Percentiles rank a stretch among this genome's conserved stretches.
phyloP scores from a whole-genome alignment of 2,888 invertebrate species.

The Idaea straminata region DNA sequence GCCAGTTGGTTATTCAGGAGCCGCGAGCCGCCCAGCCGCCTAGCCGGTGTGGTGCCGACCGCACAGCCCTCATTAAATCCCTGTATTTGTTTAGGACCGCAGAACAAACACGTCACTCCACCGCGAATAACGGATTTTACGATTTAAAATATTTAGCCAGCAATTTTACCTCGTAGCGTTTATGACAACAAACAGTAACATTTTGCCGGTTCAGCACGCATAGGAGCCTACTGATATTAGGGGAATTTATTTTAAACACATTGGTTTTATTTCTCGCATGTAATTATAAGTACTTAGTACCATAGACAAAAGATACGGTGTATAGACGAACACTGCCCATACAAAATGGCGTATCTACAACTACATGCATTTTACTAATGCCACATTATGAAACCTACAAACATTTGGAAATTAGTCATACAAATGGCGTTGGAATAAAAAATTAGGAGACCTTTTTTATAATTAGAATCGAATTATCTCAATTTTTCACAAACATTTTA shows the following conservation, averaged over 20 bases:
- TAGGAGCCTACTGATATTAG: constrained; percentile 19
- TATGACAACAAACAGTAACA: constrained; percentile 64
- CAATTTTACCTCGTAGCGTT: constrained; percentile 62
- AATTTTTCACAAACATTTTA: too few species aligned
- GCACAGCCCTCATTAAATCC: constrained; percentile 69
- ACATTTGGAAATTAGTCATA: too few species aligned
- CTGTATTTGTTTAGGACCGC: constrained; percentile 74
- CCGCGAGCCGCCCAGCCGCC: background rate
- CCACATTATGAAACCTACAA: too few species aligned
- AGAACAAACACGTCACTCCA: constrained; percentile 67
- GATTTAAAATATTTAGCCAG: constrained; percentile 72
- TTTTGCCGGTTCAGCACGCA: constrained; percentile 44
- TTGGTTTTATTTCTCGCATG: background rate
- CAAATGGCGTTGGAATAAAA: too few species aligned
- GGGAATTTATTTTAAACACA: constrained; percentile 2
- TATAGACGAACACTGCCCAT: too few species aligned
- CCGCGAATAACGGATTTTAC: constrained; percentile 69
- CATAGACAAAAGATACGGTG: too few species aligned
- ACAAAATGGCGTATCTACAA: too few species aligned
- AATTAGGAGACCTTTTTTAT: too few species aligned
- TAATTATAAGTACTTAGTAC: background rate
- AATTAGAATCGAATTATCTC: too few species aligned
- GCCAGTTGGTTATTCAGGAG: constrained; percentile 7
- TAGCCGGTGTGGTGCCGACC: constrained; percentile 30
- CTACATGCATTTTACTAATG: too few species aligned